These are phyloP conservation scores for Oreohelix idahoensis DNA, from an alignment of 1,140 invertebrate genomes.

Conservation along the genomic window DNA sequence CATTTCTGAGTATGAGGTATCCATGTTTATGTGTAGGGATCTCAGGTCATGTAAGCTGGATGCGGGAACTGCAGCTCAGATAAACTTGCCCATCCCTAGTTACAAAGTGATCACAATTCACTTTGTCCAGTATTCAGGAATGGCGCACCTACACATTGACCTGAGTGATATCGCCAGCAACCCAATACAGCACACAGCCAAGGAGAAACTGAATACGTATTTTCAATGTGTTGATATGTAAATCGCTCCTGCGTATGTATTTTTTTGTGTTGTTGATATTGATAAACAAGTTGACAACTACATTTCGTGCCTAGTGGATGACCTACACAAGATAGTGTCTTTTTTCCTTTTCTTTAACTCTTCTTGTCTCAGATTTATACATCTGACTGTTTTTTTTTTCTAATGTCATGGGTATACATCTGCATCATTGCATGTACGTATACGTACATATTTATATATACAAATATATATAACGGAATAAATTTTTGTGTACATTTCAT, in stretches of 20 bases:
- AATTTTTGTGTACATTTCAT: conserved; percentile 3
- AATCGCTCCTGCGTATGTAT: too few relatives aligned
- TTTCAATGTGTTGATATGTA: too few relatives aligned
- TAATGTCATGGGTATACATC: background rate
- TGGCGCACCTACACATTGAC: too few relatives aligned
- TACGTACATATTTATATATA: background rate
- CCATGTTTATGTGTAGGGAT: background rate
- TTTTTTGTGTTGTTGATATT: conserved; percentile 6
- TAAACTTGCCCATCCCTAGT: background rate
- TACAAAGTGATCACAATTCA: too few relatives aligned
- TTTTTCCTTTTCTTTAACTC: background rate
- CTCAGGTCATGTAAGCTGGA: background rate
- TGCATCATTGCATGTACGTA: background rate
- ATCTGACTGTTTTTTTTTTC: background rate
- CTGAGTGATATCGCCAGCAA: too few relatives aligned
- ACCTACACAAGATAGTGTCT: background rate
- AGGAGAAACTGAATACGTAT: too few relatives aligned
- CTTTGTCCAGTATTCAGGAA: too few relatives aligned
- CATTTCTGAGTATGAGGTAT: background rate
- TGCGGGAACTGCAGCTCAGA: background rate
- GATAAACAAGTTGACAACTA: conserved; percentile 8
- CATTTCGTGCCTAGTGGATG: conserved; percentile 2
- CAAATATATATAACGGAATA: background rate
- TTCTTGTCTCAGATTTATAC: background rate
- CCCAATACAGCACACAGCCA: too few relatives aligned